Percentiles rank a stretch among this genome's conserved stretches.
These are phyloP conservation scores for Smutsia temminckii DNA, from an alignment of 2,797 vertebrate genomes.

Conservation along the genomic window DNA sequence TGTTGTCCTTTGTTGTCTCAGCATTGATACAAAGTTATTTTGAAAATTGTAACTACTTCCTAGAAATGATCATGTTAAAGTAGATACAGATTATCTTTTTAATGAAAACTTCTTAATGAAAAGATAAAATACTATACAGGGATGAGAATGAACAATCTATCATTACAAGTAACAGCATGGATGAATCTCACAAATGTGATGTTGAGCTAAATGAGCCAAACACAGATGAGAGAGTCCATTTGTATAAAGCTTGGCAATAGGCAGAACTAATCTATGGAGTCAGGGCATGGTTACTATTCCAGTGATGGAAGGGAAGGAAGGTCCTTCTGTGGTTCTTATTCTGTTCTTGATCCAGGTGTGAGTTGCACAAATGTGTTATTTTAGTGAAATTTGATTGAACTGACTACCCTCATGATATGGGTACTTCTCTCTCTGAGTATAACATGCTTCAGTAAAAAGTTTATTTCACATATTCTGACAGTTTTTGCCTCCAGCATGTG, in stretches of 20 bases:
- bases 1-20: slow-evolving; percentile 67
- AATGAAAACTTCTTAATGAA: neutral
- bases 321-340: neutral
- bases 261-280: neutral
- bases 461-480: neutral
- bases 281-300: neutral
- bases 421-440: neutral
- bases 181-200: neutral
- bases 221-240: neutral
- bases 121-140: neutral
- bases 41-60: slow-evolving; percentile 28
- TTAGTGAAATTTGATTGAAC: neutral
- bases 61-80: neutral
- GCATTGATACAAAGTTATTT: slow-evolving; percentile 60
- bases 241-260: neutral
- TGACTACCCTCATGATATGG: neutral
- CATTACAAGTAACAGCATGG: neutral
- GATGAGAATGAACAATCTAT: neutral
- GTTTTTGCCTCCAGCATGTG: neutral
- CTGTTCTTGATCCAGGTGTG: neutral
- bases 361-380: neutral
- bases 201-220: neutral
- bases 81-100: neutral
- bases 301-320: neutral
- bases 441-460: neutral